Conservation (phyloP, 2,888 invertebrate species). For the Rutpela maculata region DNA sequence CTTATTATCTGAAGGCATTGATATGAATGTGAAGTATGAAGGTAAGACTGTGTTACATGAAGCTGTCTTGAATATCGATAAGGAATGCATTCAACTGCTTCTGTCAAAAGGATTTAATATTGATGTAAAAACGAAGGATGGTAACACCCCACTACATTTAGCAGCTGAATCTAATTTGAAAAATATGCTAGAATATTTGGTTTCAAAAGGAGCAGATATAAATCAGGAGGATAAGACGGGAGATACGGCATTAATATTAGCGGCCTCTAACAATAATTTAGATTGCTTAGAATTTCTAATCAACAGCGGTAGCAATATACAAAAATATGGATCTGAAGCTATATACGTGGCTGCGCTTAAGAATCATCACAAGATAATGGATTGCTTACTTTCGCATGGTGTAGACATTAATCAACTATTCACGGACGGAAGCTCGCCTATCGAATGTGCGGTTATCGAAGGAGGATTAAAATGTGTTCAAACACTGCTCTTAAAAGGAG, state of each 20-base stretch:
- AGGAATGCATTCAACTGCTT: not conserved
- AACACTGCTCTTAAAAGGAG: not conserved
- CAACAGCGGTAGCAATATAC: not conserved
- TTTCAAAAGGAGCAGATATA: not conserved
- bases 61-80: too few species aligned
- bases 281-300: not conserved
- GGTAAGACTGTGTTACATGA: not conserved
- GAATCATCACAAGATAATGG: not conserved
- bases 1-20: not conserved
- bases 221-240: not conserved
- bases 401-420: not conserved
- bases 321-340: not conserved
- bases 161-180: not conserved
- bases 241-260: not conserved
- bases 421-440: not conserved
- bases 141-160: not conserved
- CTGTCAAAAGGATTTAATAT: not conserved
- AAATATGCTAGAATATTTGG: not conserved
- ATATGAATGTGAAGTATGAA: not conserved
- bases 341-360: not conserved
- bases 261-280: not conserved
- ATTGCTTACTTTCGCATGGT: not conserved
- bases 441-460: not conserved
- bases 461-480: not conserved
- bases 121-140: not conserved